A percentile compares a stretch with the other conserved stretches of the same genome.
These are phyloP conservation scores for Limnephilus rhombicus DNA, from an alignment of 2,888 invertebrate species.

Conservation along the genomic window DNA sequence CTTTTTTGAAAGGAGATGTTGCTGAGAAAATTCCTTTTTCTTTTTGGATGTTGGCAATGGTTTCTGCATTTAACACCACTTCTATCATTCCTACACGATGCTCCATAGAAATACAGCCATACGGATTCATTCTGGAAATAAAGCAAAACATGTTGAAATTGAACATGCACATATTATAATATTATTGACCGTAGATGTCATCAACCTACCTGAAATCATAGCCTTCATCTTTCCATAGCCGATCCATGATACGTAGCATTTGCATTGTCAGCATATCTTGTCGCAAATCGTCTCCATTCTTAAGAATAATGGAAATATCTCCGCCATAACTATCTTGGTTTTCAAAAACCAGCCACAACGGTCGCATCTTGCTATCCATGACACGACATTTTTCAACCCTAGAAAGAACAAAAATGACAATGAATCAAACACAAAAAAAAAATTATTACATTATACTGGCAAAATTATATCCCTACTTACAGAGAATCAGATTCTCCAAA, in stretches of 20 bases:
- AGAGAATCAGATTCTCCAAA: too few species aligned
- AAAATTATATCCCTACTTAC: too few species aligned
- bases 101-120: conserved; percentile 95
- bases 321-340: conserved; percentile 89
- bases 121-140: conserved; percentile 89
- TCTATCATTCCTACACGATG: conserved; percentile 94
- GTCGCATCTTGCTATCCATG: conserved; percentile 97
- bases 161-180: background rate
- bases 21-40: conserved; percentile 91
- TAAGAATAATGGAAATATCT: conserved; percentile 94
- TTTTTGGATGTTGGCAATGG: conserved; percentile 96
- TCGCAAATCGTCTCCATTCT: conserved; percentile 96
- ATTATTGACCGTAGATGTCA: background rate
- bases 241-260: conserved; percentile 97
- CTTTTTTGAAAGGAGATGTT: conserved; percentile 91
- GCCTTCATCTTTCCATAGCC: conserved; percentile 95
- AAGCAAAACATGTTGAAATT: background rate
- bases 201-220: conserved; percentile 87
- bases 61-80: conserved; percentile 93
- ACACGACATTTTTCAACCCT: conserved; percentile 88
- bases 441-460: background rate
- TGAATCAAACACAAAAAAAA: conserved; percentile 22
- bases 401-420: conserved; percentile 38
- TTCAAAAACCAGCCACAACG: conserved; percentile 92
- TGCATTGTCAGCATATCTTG: conserved; percentile 99